A percentile compares a stretch with the other conserved stretches of the same genome.
Conservation (phyloP, 2,888 invertebrate genomes). For the Syrista parreyssii region DNA sequence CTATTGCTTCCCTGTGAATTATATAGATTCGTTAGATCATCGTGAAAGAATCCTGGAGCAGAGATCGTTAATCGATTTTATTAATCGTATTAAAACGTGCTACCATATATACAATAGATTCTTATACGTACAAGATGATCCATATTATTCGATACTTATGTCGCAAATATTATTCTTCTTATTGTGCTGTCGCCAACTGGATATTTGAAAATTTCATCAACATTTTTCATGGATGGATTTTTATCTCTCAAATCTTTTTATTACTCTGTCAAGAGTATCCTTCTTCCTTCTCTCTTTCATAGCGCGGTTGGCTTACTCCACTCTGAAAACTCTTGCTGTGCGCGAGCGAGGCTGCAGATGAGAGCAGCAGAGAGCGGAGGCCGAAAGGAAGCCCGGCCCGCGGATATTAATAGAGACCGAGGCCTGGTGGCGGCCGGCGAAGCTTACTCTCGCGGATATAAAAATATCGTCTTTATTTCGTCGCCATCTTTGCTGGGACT, state of each 20-base stretch:
- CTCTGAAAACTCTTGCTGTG: not conserved
- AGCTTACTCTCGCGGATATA: conserved; percentile 57
- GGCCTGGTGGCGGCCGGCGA: conserved; percentile 50
- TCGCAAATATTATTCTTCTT: not conserved
- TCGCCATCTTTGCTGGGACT: conserved; percentile 17
- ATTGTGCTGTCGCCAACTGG: not conserved
- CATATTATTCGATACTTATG: not conserved
- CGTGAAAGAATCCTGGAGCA: not conserved
- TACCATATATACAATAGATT: not conserved
- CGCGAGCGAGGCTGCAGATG: conserved; percentile 4
- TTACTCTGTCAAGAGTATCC: not conserved
- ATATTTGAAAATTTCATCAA: not conserved
- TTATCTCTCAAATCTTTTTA: not conserved
- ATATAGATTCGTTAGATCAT: not conserved
- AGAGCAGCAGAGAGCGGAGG: conserved; percentile 13
- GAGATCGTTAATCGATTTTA: not conserved
- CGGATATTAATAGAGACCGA: conserved; percentile 64
- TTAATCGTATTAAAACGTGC: not conserved
- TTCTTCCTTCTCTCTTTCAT: not conserved
- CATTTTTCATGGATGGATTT: not conserved
- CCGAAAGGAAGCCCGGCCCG: conserved; percentile 53
- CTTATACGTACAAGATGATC: not conserved
- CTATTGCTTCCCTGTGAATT: not conserved
- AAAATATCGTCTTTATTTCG: conserved; percentile 61
- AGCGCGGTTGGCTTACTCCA: not conserved